Percentiles rank a stretch among this genome's conserved stretches.
Conservation (phyloP, 1,140 invertebrate genomes). For the Macrotrachela quadricornifera region DNA sequence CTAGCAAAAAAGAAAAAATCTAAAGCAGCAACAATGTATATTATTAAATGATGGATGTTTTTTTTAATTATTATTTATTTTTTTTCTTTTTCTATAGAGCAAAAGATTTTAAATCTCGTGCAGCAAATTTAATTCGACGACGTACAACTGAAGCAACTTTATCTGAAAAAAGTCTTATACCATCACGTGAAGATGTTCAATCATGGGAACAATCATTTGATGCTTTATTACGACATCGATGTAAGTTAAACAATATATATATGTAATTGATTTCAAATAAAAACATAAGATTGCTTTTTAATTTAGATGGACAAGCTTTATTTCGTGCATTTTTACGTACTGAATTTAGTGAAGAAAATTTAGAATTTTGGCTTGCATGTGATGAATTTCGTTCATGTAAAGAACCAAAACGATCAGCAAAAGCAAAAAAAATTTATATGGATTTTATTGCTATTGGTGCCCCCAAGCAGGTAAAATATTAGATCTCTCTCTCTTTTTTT, state of each 20-base stretch:
- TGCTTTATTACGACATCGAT: neutral
- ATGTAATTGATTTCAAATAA: too few species aligned
- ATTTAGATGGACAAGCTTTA: slow-evolving; percentile 35
- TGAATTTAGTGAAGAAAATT: slow-evolving; percentile 42
- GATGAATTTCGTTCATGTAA: slow-evolving; percentile 33
- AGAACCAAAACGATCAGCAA: slow-evolving; percentile 25
- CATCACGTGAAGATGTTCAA: slow-evolving; percentile 1
- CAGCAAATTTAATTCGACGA: slow-evolving; percentile 2
- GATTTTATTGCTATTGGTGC: slow-evolving; percentile 38
- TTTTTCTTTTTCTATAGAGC: neutral
- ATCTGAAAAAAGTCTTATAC: slow-evolving; percentile 1
- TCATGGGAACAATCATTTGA: slow-evolving; percentile 8
- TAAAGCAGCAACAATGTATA: too few species aligned
- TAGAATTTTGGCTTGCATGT: slow-evolving; percentile 42
- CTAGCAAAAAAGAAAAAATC: too few species aligned
- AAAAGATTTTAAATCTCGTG: slow-evolving; percentile 4
- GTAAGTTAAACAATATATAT: neutral
- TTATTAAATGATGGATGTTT: too few species aligned
- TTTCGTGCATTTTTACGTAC: slow-evolving; percentile 38
- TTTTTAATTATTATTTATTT: neutral
- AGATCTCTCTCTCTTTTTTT: too few species aligned
- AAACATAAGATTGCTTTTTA: too few species aligned
- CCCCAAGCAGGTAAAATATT: slow-evolving; percentile 34
- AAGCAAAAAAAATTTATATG: slow-evolving; percentile 36
- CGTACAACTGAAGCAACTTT: slow-evolving; percentile 5